These are phyloP conservation scores for Pyrgus malvae DNA, from an alignment of 2,888 invertebrate species.

Conservation along the genomic window DNA sequence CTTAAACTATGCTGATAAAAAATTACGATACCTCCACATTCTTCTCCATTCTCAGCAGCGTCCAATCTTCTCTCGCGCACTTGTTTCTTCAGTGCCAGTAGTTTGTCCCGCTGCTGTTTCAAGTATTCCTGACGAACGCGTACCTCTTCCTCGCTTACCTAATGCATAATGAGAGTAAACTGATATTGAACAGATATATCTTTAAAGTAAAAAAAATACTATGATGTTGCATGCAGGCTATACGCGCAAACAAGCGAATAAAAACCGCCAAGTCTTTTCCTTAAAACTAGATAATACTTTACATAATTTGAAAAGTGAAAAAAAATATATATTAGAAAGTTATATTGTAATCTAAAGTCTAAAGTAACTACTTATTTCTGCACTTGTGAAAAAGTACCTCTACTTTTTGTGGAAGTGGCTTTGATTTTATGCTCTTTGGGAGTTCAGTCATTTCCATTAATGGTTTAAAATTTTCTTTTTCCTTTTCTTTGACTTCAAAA, in stretches of 20 bases:
- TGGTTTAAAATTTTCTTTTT: slow-evolving; percentile 44
- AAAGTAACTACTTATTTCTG: background rate
- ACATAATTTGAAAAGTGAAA: background rate
- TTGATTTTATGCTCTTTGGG: background rate
- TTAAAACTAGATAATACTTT: too few relatives aligned
- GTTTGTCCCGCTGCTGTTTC: slow-evolving; percentile 93
- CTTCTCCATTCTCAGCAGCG: slow-evolving; percentile 81
- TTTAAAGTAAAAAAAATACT: too few relatives aligned
- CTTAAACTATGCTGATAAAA: too few relatives aligned
- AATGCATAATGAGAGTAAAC: background rate
- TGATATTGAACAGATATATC: too few relatives aligned
- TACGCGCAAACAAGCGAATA: too few relatives aligned
- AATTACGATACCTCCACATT: slow-evolving; percentile 52
- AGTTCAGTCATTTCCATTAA: background rate
- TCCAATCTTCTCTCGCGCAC: slow-evolving; percentile 91
- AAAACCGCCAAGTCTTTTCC: too few relatives aligned
- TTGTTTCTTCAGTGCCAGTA: slow-evolving; percentile 93
- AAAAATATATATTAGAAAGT: too few relatives aligned
- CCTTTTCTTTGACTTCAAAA: slow-evolving; percentile 64
- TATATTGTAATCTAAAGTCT: too few relatives aligned
- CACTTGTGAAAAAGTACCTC: slow-evolving; percentile 58
- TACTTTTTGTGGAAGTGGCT: slow-evolving; percentile 54
- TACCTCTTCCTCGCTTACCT: slow-evolving; percentile 84
- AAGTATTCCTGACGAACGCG: slow-evolving; percentile 92
- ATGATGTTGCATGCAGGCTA: too few relatives aligned